Conservation (phyloP, 1,140 invertebrate species). For the Epicauta chinensis region DNA sequence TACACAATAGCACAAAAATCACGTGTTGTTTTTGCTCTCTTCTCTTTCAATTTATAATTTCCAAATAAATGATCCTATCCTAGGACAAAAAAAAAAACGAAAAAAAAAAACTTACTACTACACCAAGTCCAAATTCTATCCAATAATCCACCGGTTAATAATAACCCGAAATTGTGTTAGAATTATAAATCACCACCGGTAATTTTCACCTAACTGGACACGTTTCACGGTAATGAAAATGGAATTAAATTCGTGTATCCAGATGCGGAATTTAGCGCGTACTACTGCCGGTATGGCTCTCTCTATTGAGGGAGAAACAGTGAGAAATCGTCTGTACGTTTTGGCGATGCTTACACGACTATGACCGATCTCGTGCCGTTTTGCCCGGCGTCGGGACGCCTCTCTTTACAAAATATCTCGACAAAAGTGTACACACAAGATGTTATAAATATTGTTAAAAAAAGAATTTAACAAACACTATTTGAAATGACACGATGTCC, state of each 20-base stretch:
- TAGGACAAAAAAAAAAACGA: too few species aligned
- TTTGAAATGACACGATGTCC: too few species aligned
- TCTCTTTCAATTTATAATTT: constrained; percentile 6
- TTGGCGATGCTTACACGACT: constrained; percentile 1
- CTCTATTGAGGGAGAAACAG: background rate
- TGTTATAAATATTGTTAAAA: background rate
- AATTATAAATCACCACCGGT: background rate
- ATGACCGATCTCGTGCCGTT: constrained; percentile 7
- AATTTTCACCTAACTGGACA: background rate
- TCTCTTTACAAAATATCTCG: background rate
- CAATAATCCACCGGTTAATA: too few species aligned
- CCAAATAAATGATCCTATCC: constrained; percentile 6
- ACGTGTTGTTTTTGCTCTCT: constrained; percentile 13
- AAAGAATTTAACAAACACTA: too few species aligned
- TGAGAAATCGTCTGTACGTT: constrained; percentile 7
- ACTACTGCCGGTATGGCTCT: constrained; percentile 9
- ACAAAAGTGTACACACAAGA: background rate
- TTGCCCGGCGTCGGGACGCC: constrained; percentile 3
- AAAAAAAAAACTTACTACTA: too few species aligned
- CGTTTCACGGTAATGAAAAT: background rate
- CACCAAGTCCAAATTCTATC: too few species aligned
- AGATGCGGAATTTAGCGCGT: constrained; percentile 6
- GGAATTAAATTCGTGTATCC: too few species aligned
- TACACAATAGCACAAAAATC: background rate
- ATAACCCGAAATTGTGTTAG: too few species aligned